Evolutionary conservation across 2,797 vertebrate genomes (phyloP).

Genomic region (Gobio occitaniae): DNA sequence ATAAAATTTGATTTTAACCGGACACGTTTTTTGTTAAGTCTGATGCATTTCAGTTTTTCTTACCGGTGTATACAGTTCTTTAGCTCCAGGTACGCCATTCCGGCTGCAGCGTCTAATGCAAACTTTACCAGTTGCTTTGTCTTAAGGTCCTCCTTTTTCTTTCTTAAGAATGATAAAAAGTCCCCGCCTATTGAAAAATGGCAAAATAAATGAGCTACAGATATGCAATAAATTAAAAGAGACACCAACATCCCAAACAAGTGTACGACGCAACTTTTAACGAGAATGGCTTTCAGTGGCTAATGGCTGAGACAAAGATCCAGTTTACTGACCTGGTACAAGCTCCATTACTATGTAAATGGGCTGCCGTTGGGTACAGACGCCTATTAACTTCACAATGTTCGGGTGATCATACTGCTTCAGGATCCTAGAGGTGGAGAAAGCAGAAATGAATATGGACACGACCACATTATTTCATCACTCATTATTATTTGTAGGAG

Average conservation of each 20-base stretch:
- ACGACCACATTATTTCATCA: not conserved
- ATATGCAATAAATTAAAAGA: slow-evolving; percentile 25
- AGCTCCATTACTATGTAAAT: slow-evolving; percentile 99
- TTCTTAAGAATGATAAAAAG: slow-evolving; percentile 94
- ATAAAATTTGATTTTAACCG: not conserved
- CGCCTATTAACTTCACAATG: slow-evolving; percentile 96
- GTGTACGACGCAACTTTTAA: slow-evolving; percentile 26
- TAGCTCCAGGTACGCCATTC: slow-evolving; percentile 94
- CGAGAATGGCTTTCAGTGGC: slow-evolving; percentile 14
- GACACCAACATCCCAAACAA: slow-evolving; percentile 9
- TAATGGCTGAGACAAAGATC: slow-evolving; percentile 26
- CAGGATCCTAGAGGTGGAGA: slow-evolving; percentile 86
- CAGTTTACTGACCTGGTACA: slow-evolving; percentile 82
- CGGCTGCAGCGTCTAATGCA: slow-evolving; percentile 90
- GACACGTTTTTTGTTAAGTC: not conserved
- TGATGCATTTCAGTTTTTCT: slow-evolving; percentile 38
- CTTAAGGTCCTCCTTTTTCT: slow-evolving; percentile 96
- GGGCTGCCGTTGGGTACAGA: slow-evolving; percentile 95
- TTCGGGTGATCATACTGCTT: slow-evolving; percentile 98
- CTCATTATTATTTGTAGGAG: not conserved
- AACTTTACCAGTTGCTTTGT: slow-evolving; percentile 92
- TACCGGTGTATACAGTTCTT: slow-evolving; percentile 99
- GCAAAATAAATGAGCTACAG: not conserved
- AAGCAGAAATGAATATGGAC: slow-evolving; percentile 30
- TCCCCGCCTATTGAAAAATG: slow-evolving; percentile 85